Evolutionary conservation across 2,797 vertebrate genomes (phyloP), one percentile per base, ranked within the genome.

Genomic region (Lagodon rhomboides): DNA sequence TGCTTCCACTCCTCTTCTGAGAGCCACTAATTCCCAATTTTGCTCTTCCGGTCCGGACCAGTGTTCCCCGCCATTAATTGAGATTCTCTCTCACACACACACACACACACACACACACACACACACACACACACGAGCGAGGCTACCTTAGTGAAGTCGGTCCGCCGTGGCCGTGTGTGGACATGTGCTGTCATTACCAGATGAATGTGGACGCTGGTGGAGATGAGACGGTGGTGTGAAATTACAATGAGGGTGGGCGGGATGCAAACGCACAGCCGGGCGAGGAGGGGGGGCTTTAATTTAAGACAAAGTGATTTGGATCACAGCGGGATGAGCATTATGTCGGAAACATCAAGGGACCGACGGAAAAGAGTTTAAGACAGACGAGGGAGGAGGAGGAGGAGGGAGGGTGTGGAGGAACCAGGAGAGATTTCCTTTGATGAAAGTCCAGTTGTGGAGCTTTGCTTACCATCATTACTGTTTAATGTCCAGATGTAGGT

Each of bases 21-120:
- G 89, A 90, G 82, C 51, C 80, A 83, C 87, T 89, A 88, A 90
- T 88, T 90, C 85, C 76, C 72, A 79, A 68, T 84, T 87, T 83
- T 77, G 16, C 73, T 81, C 81, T 76, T 87, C 79, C 75, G 82
- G 77, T 83, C 71, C 73, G 59, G 12, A 61, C 77, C 63, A 51
- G 58, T 44, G 10, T 70, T 80, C 34, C 69, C 74, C 70, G 68
- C 72, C 79, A 72, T 85, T 87, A 86, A 86, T 81, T 79, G 74
- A 85, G 85, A 74, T 66, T 58, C 34, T 12, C 1, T 2, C 58
- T 9, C 67, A 3, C 64, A 44, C 69, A 38, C 67, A 27, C 44
- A 41, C 68, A 65, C 38, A 30, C 62, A 44, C 15, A 50, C 64
- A 50, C 20, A 50, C 49, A 50, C 49, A 50, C 49, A 51, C 49